Percentiles rank a stretch among this genome's conserved stretches.
Evolutionary conservation across 2,888 invertebrate species (phyloP).

Genomic region (Microctonus aethiopoides): DNA sequence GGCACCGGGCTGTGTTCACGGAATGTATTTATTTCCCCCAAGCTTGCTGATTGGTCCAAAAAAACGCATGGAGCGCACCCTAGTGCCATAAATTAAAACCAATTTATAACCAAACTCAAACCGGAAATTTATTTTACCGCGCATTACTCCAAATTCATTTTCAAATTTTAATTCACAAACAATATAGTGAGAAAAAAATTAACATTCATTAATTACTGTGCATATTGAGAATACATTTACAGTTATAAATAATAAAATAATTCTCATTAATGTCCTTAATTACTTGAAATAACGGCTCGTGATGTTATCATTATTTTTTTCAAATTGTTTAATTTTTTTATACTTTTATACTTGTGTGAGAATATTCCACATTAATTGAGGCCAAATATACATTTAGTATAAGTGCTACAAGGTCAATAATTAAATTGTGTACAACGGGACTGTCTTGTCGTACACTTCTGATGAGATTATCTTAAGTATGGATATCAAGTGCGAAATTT

Average conservation of each 20-base stretch:
- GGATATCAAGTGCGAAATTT: background rate
- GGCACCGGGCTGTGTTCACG: constrained; percentile 38
- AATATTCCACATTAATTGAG: no score
- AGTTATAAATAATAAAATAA: background rate
- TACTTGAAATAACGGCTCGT: background rate
- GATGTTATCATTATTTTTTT: background rate
- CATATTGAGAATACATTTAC: background rate
- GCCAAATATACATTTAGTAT: no score
- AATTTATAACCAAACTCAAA: background rate
- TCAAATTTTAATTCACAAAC: background rate
- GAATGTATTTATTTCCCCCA: background rate
- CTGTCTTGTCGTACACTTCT: background rate
- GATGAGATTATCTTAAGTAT: background rate
- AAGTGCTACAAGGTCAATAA: background rate
- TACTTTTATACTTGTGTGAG: no score
- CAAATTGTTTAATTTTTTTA: background rate
- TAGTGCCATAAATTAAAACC: no score
- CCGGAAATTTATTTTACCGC: background rate
- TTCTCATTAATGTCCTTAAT: background rate
- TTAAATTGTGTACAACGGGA: background rate
- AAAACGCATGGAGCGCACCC: background rate
- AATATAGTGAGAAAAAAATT: background rate
- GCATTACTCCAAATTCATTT: background rate
- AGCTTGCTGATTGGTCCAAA: constrained; percentile 37
- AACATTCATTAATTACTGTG: background rate